Percentiles rank a stretch among this genome's conserved stretches.
Conservation (phyloP, 1,140 invertebrate genomes). For the Cepaea nemoralis region DNA sequence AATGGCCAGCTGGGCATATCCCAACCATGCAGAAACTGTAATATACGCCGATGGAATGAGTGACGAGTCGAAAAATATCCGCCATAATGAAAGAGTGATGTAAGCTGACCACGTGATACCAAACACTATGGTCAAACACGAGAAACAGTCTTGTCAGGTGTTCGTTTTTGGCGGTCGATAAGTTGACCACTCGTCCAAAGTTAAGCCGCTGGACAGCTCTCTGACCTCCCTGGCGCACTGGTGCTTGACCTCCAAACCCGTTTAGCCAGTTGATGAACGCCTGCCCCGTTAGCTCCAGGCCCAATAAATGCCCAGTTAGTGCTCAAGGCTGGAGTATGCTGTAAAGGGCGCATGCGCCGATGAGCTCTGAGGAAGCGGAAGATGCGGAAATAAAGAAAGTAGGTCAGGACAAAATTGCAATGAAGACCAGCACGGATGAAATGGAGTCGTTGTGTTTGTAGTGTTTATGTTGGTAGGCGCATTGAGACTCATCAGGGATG, state of each 20-base stretch:
- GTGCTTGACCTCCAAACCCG: slow-evolving; percentile 52
- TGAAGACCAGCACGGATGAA: slow-evolving; percentile 61
- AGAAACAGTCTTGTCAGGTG: slow-evolving; percentile 63
- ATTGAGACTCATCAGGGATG: slow-evolving; percentile 61
- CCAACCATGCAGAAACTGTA: slow-evolving; percentile 56
- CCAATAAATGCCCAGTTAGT: slow-evolving; percentile 66
- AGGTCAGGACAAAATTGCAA: slow-evolving; percentile 56
- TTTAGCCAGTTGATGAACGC: slow-evolving; percentile 64
- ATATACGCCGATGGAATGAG: slow-evolving; percentile 46
- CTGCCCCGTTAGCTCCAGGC: slow-evolving; percentile 61
- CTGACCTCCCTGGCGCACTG: slow-evolving; percentile 36
- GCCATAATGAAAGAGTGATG: slow-evolving; percentile 54
- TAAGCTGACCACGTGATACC: slow-evolving; percentile 58
- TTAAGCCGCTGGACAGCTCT: slow-evolving; percentile 43
- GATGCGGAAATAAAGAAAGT: slow-evolving; percentile 63
- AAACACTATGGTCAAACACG: slow-evolving; percentile 52
- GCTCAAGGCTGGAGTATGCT: slow-evolving; percentile 58
- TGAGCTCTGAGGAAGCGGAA: slow-evolving; percentile 62
- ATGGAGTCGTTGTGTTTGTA: slow-evolving; percentile 66
- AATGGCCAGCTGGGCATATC: slow-evolving; percentile 57
- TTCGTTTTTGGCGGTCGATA: slow-evolving; percentile 57
- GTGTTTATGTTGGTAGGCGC: slow-evolving; percentile 59
- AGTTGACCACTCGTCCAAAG: slow-evolving; percentile 56
- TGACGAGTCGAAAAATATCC: slow-evolving; percentile 50
- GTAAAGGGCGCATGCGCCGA: slow-evolving; percentile 63